Conservation (phyloP, 1,140 invertebrate genomes). For the Psilanteris sp. region DNA sequence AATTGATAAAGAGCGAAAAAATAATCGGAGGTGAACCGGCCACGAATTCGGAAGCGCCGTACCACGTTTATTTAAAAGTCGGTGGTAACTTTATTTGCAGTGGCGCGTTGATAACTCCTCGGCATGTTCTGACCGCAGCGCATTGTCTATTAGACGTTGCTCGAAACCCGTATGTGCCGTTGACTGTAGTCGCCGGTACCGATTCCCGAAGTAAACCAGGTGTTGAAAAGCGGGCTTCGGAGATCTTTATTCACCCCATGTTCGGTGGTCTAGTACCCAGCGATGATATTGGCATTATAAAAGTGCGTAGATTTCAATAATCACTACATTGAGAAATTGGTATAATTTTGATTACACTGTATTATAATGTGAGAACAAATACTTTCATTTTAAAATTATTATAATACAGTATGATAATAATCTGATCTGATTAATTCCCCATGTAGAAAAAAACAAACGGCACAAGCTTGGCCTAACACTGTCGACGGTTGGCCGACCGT, state of each 20-base stretch:
- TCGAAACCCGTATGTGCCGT: constrained; percentile 13
- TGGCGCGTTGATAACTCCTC: constrained; percentile 13
- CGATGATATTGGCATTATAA: constrained; percentile 25
- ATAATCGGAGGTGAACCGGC: constrained; percentile 11
- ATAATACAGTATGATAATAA: no score
- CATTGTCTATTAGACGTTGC: constrained; percentile 19
- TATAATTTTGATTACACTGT: no score
- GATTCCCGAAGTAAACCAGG: constrained; percentile 3
- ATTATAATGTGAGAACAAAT: no score
- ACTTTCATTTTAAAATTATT: no score
- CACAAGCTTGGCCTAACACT: no score
- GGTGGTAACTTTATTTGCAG: constrained; percentile 12
- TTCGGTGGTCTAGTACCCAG: not conserved
- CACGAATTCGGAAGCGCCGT: constrained; percentile 15
- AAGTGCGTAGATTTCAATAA: no score
- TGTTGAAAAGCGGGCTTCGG: constrained; percentile 22
- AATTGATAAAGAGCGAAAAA: constrained; percentile 3
- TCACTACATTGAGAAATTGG: no score
- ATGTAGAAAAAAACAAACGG: no score
- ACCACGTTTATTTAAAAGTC: constrained; percentile 27
- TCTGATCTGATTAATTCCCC: no score
- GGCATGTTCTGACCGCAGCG: constrained; percentile 29
- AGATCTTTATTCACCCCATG: constrained; percentile 29
- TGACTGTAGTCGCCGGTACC: constrained; percentile 29
- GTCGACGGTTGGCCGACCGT: no score